Conservation (phyloP, 2,888 invertebrate species). For the Ditula angustiorana region DNA sequence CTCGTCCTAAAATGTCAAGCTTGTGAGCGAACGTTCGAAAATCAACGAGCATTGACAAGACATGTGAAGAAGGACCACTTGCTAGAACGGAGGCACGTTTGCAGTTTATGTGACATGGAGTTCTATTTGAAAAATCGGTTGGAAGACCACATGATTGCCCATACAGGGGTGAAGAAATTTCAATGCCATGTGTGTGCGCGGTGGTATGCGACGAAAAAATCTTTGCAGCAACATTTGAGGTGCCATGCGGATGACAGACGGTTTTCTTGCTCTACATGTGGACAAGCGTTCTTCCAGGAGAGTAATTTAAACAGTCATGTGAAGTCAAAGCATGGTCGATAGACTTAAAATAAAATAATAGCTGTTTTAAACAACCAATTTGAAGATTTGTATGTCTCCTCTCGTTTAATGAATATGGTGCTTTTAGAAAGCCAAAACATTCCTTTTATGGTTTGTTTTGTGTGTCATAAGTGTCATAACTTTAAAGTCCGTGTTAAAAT, state of each 20-base stretch:
- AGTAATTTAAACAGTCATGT: slow-evolving; percentile 69
- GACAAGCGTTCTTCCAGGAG: slow-evolving; percentile 58
- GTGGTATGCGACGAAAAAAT: slow-evolving; percentile 62
- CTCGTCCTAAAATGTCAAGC: slow-evolving; percentile 59
- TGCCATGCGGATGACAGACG: slow-evolving; percentile 48
- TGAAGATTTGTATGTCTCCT: too few relatives aligned
- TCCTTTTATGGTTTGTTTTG: too few relatives aligned
- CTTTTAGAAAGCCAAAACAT: too few relatives aligned
- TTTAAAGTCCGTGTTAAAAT: too few relatives aligned
- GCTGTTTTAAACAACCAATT: too few relatives aligned
- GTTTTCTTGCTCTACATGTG: slow-evolving; percentile 47
- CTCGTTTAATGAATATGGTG: too few relatives aligned
- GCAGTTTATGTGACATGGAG: slow-evolving; percentile 57
- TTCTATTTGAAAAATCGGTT: slow-evolving; percentile 59
- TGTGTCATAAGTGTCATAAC: too few relatives aligned
- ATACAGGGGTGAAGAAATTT: slow-evolving; percentile 60
- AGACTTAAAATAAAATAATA: too few relatives aligned
- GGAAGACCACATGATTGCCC: slow-evolving; percentile 63
- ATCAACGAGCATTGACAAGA: slow-evolving; percentile 54
- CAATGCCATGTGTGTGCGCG: slow-evolving; percentile 62
- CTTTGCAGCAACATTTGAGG: slow-evolving; percentile 62
- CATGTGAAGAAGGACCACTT: slow-evolving; percentile 66
- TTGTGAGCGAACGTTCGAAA: slow-evolving; percentile 59
- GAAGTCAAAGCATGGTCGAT: slow-evolving; percentile 60
- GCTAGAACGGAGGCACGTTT: slow-evolving; percentile 59